A percentile compares a stretch with the other conserved stretches of the same genome.
Conservation (phyloP, 2,797 vertebrate species). For the Mionectes olivaceus region DNA sequence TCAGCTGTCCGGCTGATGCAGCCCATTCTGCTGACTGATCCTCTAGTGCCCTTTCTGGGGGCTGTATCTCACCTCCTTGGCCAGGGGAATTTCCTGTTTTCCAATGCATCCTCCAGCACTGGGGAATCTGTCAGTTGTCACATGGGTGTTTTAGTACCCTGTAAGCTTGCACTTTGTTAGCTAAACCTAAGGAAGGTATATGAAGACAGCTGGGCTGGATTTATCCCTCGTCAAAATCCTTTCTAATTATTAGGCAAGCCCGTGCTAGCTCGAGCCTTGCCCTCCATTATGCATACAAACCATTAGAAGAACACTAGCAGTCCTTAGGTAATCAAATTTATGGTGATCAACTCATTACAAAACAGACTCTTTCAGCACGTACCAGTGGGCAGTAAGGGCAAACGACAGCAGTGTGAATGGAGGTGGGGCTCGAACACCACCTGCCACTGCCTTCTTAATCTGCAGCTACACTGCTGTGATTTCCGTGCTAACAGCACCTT, state of each 20-base stretch:
- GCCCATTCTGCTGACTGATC: rapidly evolving
- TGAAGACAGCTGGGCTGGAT: background rate
- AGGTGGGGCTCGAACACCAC: background rate
- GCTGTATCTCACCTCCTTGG: background rate
- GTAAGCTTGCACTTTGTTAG: background rate
- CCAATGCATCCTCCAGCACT: background rate
- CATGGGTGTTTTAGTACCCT: background rate
- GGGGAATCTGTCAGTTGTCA: background rate
- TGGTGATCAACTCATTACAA: background rate
- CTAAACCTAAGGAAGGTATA: background rate
- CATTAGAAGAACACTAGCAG: background rate
- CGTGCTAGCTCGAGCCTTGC: background rate
- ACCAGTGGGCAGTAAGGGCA: background rate
- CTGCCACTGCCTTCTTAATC: background rate
- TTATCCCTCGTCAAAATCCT: background rate
- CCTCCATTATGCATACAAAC: background rate
- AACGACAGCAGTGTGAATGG: background rate
- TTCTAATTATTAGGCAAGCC: background rate
- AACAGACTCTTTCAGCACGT: background rate
- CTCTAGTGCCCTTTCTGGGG: background rate
- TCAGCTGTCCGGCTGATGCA: background rate
- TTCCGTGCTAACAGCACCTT: background rate
- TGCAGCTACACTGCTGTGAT: background rate
- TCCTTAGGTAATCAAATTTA: background rate
- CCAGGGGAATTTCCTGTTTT: background rate